phyloP scores from a whole-genome alignment of 1,140 invertebrate genomes.

The Zaprionus camerounensis region DNA sequence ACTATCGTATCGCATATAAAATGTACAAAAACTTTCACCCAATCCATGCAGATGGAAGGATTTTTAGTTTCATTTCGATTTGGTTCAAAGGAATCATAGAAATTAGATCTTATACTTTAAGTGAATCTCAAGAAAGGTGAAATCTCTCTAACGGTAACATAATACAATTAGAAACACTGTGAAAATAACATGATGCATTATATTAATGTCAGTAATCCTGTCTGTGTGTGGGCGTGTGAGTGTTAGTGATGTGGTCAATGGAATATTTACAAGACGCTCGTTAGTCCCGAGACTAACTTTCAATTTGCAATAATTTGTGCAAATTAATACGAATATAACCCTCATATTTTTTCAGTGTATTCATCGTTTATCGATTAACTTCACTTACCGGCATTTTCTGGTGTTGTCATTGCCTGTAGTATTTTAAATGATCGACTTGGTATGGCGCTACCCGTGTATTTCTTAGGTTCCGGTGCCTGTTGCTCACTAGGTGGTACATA shows the following conservation, averaged over 20 bases:
- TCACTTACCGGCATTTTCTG: conserved; percentile 85
- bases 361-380: conserved; percentile 3
- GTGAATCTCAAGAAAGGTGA: conserved; percentile 70
- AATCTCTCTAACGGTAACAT: conserved; percentile 66
- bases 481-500: conserved; percentile 89
- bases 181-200: conserved; percentile 49
- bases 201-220: conserved; percentile 41
- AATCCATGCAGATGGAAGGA: conserved; percentile 7
- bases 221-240: conserved; percentile 28
- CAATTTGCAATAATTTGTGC: background rate
- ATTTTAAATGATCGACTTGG: conserved; percentile 94
- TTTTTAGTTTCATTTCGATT: background rate
- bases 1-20: background rate
- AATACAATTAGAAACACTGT: conserved; percentile 31
- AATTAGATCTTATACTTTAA: background rate
- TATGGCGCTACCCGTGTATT: conserved; percentile 93
- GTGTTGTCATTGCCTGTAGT: conserved; percentile 92
- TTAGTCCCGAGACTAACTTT: conserved; percentile 1
- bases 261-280: conserved; percentile 34
- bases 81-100: background rate
- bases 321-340: conserved; percentile 12
- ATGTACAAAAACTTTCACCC: conserved; percentile 23
- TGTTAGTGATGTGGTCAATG: conserved; percentile 40
- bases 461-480: conserved; percentile 89
- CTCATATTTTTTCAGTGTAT: conserved; percentile 12